Conservation (phyloP, 2,797 vertebrate genomes). For the Cirrhinus mrigala region DNA sequence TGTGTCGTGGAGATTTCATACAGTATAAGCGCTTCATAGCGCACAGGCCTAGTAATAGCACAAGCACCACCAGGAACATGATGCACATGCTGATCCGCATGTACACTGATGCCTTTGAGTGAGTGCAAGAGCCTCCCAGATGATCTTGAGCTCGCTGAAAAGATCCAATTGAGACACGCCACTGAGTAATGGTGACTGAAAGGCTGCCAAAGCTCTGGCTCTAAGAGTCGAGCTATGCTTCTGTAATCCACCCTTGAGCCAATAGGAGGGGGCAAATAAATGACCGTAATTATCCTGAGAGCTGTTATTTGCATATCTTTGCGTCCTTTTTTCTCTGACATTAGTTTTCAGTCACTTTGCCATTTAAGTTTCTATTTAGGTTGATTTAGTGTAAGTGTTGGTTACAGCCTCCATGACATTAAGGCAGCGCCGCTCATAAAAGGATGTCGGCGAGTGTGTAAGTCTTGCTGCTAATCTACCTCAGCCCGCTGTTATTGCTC, state of each 20-base stretch:
- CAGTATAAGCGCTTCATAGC: background rate
- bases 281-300: conserved; percentile 58
- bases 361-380: conserved; percentile 49
- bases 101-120: conserved; percentile 41
- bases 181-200: conserved; percentile 57
- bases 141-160: conserved; percentile 54
- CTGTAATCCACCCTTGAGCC: conserved; percentile 50
- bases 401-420: conserved; percentile 39
- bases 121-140: conserved; percentile 50
- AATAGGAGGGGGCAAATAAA: conserved; percentile 60
- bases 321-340: conserved; percentile 30
- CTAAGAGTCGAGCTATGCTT: conserved; percentile 30
- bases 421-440: conserved; percentile 24
- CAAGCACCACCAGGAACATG: conserved; percentile 20
- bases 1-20: too few relatives aligned
- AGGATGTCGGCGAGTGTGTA: conserved; percentile 6
- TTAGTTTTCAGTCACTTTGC: conserved; percentile 43
- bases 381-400: conserved; percentile 50
- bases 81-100: conserved; percentile 28
- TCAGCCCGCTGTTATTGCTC: conserved; percentile 25
- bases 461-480: conserved; percentile 34
- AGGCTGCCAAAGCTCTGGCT: conserved; percentile 54
- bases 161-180: conserved; percentile 48
- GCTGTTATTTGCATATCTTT: conserved; percentile 55
- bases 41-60: background rate